Percentiles rank a stretch among this genome's conserved stretches.
Evolutionary conservation across 2,888 invertebrate species (phyloP).

Genomic region (Sepiola atlantica): DNA sequence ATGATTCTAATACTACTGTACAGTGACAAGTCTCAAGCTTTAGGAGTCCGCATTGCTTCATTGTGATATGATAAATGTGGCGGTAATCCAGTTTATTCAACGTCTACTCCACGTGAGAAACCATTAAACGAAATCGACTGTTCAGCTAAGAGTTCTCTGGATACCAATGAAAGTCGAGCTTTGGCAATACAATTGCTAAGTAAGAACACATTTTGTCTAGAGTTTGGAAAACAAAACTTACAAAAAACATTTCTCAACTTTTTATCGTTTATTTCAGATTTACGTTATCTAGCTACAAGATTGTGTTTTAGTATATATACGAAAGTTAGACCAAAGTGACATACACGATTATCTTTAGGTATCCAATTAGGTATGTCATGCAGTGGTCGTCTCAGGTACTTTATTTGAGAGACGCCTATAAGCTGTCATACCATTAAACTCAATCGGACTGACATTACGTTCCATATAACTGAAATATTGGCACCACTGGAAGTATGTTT

Average conservation of each 20-base stretch:
- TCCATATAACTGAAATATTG: neutral
- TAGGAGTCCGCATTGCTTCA: neutral
- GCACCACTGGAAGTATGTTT: neutral
- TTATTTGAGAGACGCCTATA: neutral
- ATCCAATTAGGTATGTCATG: neutral
- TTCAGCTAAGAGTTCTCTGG: neutral
- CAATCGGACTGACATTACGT: neutral
- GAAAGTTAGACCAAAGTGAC: neutral
- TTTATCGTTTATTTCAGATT: too few relatives aligned
- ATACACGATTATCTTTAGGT: neutral
- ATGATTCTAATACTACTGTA: too few relatives aligned
- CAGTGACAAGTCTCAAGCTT: neutral
- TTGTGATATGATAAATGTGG: neutral
- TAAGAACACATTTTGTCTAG: neutral
- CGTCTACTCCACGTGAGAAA: neutral
- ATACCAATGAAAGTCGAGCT: neutral
- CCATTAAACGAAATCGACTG: neutral
- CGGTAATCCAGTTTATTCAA: neutral
- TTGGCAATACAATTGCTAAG: neutral
- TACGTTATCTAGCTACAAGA: too few relatives aligned
- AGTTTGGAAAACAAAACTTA: neutral
- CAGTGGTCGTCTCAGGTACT: neutral
- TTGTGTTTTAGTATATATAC: too few relatives aligned
- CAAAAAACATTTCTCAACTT: neutral
- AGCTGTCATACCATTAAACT: neutral